Evolutionary conservation across 35 echinoderm and acorn worm genomes (phyloP).

Genomic region (Anneissia japonica): DNA sequence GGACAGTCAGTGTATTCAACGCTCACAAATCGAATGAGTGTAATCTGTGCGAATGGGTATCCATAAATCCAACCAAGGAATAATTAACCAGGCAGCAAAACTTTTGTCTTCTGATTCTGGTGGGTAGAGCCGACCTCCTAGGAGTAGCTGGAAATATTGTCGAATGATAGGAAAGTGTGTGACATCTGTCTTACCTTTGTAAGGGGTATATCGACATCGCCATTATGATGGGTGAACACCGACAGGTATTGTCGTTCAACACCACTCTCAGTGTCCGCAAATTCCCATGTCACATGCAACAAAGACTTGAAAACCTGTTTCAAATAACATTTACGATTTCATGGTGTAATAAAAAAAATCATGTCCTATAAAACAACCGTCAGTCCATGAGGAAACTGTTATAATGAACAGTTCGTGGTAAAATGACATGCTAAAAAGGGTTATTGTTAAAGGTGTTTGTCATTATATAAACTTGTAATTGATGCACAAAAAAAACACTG

Average conservation of each 20-base stretch:
- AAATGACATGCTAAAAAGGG: too few relatives aligned
- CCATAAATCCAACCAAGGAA: not conserved
- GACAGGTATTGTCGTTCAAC: constrained; percentile 22
- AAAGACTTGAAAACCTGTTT: constrained; percentile 5
- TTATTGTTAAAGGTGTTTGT: too few relatives aligned
- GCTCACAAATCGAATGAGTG: not conserved
- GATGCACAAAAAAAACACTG: too few relatives aligned
- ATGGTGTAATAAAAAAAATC: too few relatives aligned
- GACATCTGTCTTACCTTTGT: not conserved
- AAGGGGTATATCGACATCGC: constrained; percentile 14
- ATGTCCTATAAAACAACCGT: too few relatives aligned
- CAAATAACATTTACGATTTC: too few relatives aligned
- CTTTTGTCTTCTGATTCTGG: not conserved
- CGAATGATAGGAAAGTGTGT: not conserved
- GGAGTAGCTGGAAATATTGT: not conserved
- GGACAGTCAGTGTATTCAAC: too few relatives aligned
- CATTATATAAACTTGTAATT: too few relatives aligned
- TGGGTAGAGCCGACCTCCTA: not conserved
- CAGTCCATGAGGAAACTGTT: too few relatives aligned
- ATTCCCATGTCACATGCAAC: constrained; percentile 22
- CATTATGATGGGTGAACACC: constrained; percentile 27
- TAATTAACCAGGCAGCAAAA: not conserved
- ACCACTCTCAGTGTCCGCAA: constrained; percentile 31
- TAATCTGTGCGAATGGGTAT: not conserved
- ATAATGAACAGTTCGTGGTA: too few relatives aligned